Evolutionary conservation across 2,888 invertebrate species (phyloP).

Genomic region (Conops quadrifasciatus): DNA sequence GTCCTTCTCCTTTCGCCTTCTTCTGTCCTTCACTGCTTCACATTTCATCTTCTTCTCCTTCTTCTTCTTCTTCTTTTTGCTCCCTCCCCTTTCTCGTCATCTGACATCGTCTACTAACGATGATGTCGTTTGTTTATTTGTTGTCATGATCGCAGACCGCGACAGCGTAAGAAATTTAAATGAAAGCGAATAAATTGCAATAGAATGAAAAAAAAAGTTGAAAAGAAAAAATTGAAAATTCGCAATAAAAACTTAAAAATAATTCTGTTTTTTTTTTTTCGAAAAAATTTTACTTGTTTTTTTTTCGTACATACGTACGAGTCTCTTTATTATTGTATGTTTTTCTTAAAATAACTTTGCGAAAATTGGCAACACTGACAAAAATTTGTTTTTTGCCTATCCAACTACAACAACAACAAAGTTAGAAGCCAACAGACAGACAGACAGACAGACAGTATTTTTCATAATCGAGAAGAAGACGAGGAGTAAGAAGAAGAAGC

Average conservation of each 20-base stretch:
- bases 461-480: no score
- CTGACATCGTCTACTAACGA: constrained; percentile 4
- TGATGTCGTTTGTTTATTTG: neutral
- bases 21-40: neutral
- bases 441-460: no score
- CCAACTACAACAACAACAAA: no score
- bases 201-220: neutral
- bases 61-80: neutral
- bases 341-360: constrained; percentile 23
- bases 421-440: no score
- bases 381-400: no score
- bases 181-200: constrained; percentile 15
- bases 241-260: constrained; percentile 18
- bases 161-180: neutral
- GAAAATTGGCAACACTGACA: constrained; percentile 2
- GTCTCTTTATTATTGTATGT: neutral
- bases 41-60: neutral
- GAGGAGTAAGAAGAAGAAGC: no score
- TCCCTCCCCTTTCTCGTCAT: neutral
- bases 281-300: neutral
- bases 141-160: constrained; percentile 23
- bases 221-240: constrained; percentile 11
- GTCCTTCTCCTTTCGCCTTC: neutral
- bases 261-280: neutral
- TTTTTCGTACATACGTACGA: neutral